Percentiles rank a stretch among this genome's conserved stretches.
These are phyloP conservation scores for Ricordea florida DNA, from an alignment of 92 coral and sea anemone species.

Conservation along the genomic window DNA sequence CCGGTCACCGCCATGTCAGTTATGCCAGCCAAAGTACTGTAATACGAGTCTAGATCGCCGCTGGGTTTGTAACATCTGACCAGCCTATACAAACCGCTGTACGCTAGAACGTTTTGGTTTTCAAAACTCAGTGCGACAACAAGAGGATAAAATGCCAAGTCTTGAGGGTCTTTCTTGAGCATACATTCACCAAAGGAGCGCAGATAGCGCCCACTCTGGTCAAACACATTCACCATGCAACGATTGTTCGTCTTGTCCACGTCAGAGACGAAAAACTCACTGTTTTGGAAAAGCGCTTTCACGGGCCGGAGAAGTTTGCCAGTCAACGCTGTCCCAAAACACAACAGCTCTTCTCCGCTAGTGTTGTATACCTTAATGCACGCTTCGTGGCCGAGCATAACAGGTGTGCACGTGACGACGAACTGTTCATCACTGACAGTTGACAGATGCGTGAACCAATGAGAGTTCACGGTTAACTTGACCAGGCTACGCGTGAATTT, in stretches of 20 bases:
- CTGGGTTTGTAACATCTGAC: conserved; percentile 67
- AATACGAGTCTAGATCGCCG: conserved; percentile 65
- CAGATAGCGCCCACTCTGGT: conserved; percentile 57
- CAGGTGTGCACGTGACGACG: conserved; percentile 70
- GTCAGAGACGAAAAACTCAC: conserved; percentile 79
- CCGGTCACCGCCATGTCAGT: conserved; percentile 67
- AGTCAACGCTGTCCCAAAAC: conserved; percentile 71
- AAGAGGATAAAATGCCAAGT: conserved; percentile 66
- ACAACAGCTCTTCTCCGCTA: conserved; percentile 57
- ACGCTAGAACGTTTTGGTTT: conserved; percentile 44
- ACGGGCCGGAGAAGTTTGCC: conserved; percentile 67
- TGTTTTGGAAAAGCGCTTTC: conserved; percentile 60
- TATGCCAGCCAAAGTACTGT: conserved; percentile 67
- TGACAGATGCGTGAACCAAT: conserved; percentile 73
- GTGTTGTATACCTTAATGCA: conserved; percentile 75
- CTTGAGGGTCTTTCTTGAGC: conserved; percentile 64
- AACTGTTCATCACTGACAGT: conserved; percentile 39
- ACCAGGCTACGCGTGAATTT: conserved; percentile 66
- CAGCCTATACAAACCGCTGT: conserved; percentile 66
- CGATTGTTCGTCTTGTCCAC: conserved; percentile 70
- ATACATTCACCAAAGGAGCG: conserved; percentile 79
- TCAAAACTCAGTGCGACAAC: conserved; percentile 55
- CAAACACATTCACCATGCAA: conserved; percentile 82
- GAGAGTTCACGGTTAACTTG: conserved; percentile 48
- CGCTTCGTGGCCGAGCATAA: conserved; percentile 68